phyloP scores from a whole-genome alignment of 2,797 vertebrate genomes.

The Rhincodon typus region DNA sequence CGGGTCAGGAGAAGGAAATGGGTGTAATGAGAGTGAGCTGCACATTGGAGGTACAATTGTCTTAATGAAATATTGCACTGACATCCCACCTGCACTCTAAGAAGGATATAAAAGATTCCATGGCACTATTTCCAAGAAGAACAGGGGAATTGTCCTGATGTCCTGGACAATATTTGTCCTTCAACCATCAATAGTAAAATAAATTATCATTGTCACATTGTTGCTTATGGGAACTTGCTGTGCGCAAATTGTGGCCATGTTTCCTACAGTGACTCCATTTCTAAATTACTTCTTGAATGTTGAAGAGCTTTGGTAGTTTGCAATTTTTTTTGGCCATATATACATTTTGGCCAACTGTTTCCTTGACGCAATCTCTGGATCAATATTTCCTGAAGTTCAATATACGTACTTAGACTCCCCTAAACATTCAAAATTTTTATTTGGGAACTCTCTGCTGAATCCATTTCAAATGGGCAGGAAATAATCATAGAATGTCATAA shows the following conservation, averaged over 20 bases:
- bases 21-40: not conserved
- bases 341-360: slow-evolving; percentile 52
- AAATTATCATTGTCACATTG: not conserved
- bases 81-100: not conserved
- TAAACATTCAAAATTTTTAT: not conserved
- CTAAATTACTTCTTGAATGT: not conserved
- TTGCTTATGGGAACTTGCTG: not conserved
- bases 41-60: not conserved
- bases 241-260: not conserved
- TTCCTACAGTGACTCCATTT: not conserved
- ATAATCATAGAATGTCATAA: not conserved
- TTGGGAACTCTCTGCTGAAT: not conserved
- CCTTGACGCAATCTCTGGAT: slow-evolving; percentile 42
- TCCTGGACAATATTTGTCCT: not conserved
- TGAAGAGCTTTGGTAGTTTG: not conserved
- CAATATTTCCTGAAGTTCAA: not conserved
- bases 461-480: not conserved
- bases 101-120: not conserved
- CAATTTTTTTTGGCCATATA: slow-evolving; percentile 40
- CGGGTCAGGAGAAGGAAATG: slow-evolving; percentile 21
- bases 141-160: not conserved
- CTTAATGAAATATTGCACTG: not conserved
- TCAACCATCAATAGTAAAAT: not conserved
- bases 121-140: not conserved
- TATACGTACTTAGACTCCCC: not conserved